Base-by-base conservation (phyloP, 2,888 invertebrate species). In the Ormyrus nitidulus region DNA sequence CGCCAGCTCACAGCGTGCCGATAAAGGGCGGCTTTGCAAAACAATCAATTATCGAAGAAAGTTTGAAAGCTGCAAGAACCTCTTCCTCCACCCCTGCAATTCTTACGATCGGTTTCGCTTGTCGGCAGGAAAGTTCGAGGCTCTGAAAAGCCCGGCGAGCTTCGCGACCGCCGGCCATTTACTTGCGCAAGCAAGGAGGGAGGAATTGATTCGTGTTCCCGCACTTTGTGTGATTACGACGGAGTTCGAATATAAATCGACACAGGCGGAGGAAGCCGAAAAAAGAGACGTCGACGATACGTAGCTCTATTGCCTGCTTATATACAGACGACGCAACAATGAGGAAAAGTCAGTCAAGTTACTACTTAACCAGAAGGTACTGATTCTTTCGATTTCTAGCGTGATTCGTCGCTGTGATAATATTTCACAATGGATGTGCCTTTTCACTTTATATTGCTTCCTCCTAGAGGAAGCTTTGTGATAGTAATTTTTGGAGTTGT, bases 21-120 rank as follows among this genome's bases (percentile, higher is more conserved):
- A 71, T 83, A 83, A 76, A 82, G 68, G 69, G 74, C 74, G 74
- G 81, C 83, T 85, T 85, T 85, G 86, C 86, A 86, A 88, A 88
- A 89, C 87, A 89, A 89, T 89, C 88, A 89, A 88, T 89, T 89
- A 88, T 87, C 87, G 86, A 85, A 84, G 80, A 86, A 88, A 86
- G 85, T 88, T 86, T 81, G 84, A 84, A 84, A 86, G 83, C 83
- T 84, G 82, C 83, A 66, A 71, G 72, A 71, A 76, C 49, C 48
- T 34, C 56, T 62, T 34, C 44, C 13, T 13, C 56, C 71, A 66
- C 58, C 68, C 64, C 71, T 61, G 78, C 34, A 84, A 88, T 87
- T 86, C 87, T 84, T 86, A 85, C 86, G 87, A 88, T 87, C 86
- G 86, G 86, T 87, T 88, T 86, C 85, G 82, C 80, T 48, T 79